Conservation (phyloP, 2,113 vertebrate genomes). For the Muscicapa adusta region DNA sequence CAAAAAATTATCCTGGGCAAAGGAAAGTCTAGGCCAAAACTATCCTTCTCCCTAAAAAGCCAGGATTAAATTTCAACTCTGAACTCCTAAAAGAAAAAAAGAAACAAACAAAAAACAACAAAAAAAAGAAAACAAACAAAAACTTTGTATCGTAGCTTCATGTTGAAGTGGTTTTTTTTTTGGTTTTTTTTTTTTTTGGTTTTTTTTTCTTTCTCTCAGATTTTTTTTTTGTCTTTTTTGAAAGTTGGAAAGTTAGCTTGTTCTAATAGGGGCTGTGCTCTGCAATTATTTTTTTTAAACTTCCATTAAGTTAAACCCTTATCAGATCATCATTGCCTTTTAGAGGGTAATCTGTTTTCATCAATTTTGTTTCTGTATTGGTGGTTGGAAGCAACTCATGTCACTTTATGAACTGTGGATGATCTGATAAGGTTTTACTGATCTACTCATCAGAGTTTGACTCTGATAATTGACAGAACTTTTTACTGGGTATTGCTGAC, state of each 20-base stretch:
- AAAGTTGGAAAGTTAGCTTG: constrained; percentile 81
- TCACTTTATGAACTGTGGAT: constrained; percentile 51
- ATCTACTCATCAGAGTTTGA: constrained; percentile 64
- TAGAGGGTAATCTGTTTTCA: constrained; percentile 60
- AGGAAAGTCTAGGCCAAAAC: constrained; percentile 97
- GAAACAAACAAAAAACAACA: neutral
- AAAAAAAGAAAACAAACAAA: constrained; percentile 47
- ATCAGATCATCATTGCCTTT: constrained; percentile 73
- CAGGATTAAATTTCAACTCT: constrained; percentile 84
- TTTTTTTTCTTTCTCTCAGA: neutral
- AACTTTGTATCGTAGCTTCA: constrained; percentile 90
- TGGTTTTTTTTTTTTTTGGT: neutral
- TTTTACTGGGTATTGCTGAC: constrained; percentile 75
- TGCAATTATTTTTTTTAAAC: constrained; percentile 66
- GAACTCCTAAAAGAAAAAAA: constrained; percentile 75
- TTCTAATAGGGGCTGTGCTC: constrained; percentile 86
- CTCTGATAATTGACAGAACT: constrained; percentile 68
- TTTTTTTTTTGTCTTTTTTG: constrained; percentile 54
- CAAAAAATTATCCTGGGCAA: constrained; percentile 99
- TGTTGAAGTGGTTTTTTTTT: constrained; percentile 85
- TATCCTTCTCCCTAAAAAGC: constrained; percentile 96
- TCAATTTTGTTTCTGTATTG: constrained; percentile 45
- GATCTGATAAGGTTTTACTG: constrained; percentile 80
- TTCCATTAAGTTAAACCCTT: constrained; percentile 73
- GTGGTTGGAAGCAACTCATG: constrained; percentile 64